Percentiles rank a stretch among this genome's conserved stretches.
Conservation (phyloP, 2,888 invertebrate species). For the Athrips mouffetella region DNA sequence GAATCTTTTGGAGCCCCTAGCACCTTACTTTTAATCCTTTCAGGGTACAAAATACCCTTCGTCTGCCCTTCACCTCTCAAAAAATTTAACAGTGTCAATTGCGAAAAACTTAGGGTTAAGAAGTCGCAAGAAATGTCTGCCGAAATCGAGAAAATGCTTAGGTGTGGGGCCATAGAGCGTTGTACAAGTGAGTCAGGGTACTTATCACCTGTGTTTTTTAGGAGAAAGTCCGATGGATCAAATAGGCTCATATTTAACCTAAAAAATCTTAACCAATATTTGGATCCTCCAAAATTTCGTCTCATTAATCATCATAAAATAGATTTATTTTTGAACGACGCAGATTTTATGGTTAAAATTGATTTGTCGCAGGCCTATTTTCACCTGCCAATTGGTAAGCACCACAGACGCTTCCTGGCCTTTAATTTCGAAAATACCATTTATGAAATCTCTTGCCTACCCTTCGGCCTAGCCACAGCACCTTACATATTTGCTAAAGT, state of each 20-base stretch:
- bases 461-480: constrained; percentile 31
- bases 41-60: not conserved
- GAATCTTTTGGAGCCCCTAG: not conserved
- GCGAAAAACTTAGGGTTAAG: too few species aligned
- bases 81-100: too few species aligned
- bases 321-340: not conserved
- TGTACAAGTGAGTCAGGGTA: not conserved
- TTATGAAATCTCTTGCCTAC: constrained; percentile 23
- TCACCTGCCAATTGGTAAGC: constrained; percentile 15
- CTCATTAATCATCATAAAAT: not conserved
- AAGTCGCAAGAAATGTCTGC: not conserved
- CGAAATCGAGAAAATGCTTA: not conserved
- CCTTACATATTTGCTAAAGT: constrained; percentile 27
- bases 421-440: constrained; percentile 13
- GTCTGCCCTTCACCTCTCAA: not conserved
- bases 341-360: constrained; percentile 20
- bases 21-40: not conserved
- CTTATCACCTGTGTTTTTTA: not conserved
- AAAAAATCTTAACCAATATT: not conserved
- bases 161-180: not conserved
- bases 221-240: not conserved
- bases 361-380: constrained; percentile 20
- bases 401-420: constrained; percentile 20
- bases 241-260: not conserved
- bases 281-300: not conserved